Evolutionary conservation across 2,888 invertebrate genomes (phyloP).

Genomic region (Venusia cambrica): DNA sequence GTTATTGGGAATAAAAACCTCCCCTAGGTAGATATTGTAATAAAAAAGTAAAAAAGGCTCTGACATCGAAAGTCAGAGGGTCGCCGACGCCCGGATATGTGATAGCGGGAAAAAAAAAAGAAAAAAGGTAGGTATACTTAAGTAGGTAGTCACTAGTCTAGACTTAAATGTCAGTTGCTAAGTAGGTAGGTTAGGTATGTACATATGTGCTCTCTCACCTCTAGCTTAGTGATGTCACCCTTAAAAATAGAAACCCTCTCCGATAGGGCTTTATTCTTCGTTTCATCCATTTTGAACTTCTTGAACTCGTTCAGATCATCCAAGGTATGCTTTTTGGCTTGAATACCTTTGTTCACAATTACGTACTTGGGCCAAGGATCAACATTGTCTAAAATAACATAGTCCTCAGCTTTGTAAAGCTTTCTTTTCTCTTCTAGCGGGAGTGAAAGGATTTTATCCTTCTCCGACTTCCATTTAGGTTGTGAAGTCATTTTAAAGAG

Average conservation of each 20-base stretch:
- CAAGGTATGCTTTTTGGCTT: slow-evolving; percentile 53
- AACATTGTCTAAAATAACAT: slow-evolving; percentile 64
- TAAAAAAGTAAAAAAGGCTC: too few relatives aligned
- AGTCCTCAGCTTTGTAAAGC: slow-evolving; percentile 63
- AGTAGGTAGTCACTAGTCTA: too few relatives aligned
- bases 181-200: too few relatives aligned
- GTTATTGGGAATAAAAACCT: too few relatives aligned
- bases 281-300: slow-evolving; percentile 49
- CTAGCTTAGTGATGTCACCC: slow-evolving; percentile 92
- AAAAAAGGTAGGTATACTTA: too few relatives aligned
- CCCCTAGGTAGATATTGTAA: too few relatives aligned
- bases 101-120: too few relatives aligned
- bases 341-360: slow-evolving; percentile 51
- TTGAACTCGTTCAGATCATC: slow-evolving; percentile 58
- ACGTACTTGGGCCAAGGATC: slow-evolving; percentile 81
- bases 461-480: slow-evolving; percentile 70
- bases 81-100: too few relatives aligned
- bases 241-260: slow-evolving; percentile 84
- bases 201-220: too few relatives aligned
- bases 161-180: too few relatives aligned
- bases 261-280: slow-evolving; percentile 66
- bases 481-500: slow-evolving; percentile 59
- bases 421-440: slow-evolving; percentile 76
- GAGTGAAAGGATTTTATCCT: slow-evolving; percentile 76
- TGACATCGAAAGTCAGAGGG: too few relatives aligned